Evolutionary conservation across 2,888 invertebrate genomes (phyloP), one percentile per base, ranked within the genome.

Genomic region (Temnothorax unifasciatus): DNA sequence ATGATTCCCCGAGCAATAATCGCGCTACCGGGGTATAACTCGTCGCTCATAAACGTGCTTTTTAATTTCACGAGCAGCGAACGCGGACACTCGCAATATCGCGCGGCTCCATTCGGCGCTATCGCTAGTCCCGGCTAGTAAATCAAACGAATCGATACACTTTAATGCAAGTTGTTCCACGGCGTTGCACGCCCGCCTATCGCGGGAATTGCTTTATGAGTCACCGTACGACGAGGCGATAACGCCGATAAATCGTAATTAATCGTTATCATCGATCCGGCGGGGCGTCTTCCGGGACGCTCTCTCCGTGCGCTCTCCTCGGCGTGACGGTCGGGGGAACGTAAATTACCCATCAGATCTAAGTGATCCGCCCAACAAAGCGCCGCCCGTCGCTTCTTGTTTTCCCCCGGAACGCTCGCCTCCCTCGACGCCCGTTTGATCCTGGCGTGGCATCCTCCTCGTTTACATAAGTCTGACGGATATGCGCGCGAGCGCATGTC

Each of bases 181-280:
- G 29, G 54, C 57, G n/a, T 15, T 41, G 64, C 57, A 68, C 57
- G 47, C 47, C 59, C 69, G 52, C 69, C 79, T 69, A 69, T 71
- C 59, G 47, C 50, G 59, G 34, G 69, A 59, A 81, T 81, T 50
- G 47, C 79, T 69, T 47, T 69, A 59, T 71, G 79, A 69, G 59
- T 71, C 79, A 50, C 47, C 69, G 13, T 9, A 66, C 52, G 25
- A 77, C 29, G n/a, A 34, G 29, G 59, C 69, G 71, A 81, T 71
- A 71, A 81, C 82, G 74, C 61, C 88, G 84, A 91, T 92, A 91
- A 91, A 90, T 92, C 82, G 90, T 87, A 91, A 91, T 92, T 91
- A 92, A 87, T 85, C 88, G 88, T 90, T 90, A 90, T 92, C 88
- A 85, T 85, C 82, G 84, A 73, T 82, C 41, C 21, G 21, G 18